Percentiles rank a stretch among this genome's conserved stretches.
Conservation (phyloP, 92 coral and sea anemone genomes). For the Metridium senile region DNA sequence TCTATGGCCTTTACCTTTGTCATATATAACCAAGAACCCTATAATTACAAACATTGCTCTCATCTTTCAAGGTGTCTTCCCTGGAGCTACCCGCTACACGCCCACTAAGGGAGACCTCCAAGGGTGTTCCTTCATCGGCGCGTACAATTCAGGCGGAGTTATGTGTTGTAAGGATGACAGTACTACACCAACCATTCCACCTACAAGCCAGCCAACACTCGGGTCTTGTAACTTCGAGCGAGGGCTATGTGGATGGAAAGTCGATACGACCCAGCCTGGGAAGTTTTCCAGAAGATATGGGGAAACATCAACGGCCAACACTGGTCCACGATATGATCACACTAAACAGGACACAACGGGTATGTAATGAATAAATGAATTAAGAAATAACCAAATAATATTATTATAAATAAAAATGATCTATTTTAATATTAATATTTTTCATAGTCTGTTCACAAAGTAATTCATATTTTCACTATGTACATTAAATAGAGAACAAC, state of each 20-base stretch:
- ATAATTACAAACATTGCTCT: too few relatives aligned
- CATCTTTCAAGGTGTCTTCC: conserved; percentile 51
- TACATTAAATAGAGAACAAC: too few relatives aligned
- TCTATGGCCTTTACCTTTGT: too few relatives aligned
- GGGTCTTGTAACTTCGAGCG: conserved; percentile 94
- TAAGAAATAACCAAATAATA: too few relatives aligned
- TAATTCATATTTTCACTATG: too few relatives aligned
- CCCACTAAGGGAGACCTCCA: conserved; percentile 57
- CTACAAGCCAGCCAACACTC: conserved; percentile 59
- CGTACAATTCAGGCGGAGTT: conserved; percentile 68
- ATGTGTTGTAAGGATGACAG: conserved; percentile 82
- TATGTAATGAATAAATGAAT: conserved; percentile 30
- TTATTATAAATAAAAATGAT: too few relatives aligned
- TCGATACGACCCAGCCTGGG: conserved; percentile 34
- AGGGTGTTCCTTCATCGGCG: conserved; percentile 69
- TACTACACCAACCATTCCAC: conserved; percentile 69
- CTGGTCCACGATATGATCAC: conserved; percentile 93
- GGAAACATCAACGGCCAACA: conserved; percentile 82
- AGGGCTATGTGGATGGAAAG: conserved; percentile 68
- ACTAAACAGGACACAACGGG: conserved; percentile 77
- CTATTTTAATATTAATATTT: too few relatives aligned
- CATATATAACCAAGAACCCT: too few relatives aligned
- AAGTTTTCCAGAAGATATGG: conserved; percentile 53
- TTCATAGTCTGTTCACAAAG: too few relatives aligned
- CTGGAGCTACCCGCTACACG: conserved; percentile 53